A percentile compares a stretch with the other conserved stretches of the same genome.
Evolutionary conservation across 2,888 invertebrate genomes (phyloP).

Genomic region (Lasiommata megera): DNA sequence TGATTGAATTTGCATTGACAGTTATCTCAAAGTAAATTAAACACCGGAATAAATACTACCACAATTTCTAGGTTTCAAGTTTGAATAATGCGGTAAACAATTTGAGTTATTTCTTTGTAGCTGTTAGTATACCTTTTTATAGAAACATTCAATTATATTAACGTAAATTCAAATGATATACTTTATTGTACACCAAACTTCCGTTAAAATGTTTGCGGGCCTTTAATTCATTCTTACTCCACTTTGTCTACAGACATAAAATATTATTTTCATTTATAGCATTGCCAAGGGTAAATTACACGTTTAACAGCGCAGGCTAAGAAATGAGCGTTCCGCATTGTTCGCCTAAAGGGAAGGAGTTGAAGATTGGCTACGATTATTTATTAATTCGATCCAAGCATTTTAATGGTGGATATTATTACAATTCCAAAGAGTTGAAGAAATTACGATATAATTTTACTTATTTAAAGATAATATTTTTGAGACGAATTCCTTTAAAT

Average conservation of each 20-base stretch:
- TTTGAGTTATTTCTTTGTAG: too few relatives aligned
- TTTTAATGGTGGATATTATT: not conserved
- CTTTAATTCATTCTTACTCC: not conserved
- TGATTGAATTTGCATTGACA: too few relatives aligned
- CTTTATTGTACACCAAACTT: too few relatives aligned
- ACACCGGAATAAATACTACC: too few relatives aligned
- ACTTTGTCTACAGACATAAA: not conserved
- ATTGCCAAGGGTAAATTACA: not conserved
- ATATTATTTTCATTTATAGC: conserved; percentile 7
- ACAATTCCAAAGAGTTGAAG: too few relatives aligned
- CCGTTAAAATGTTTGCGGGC: not conserved
- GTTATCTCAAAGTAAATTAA: too few relatives aligned
- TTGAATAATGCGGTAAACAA: too few relatives aligned
- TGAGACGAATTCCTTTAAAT: too few relatives aligned
- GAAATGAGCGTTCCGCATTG: not conserved
- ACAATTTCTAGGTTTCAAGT: too few relatives aligned
- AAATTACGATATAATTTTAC: too few relatives aligned
- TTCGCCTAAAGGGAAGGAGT: conserved; percentile 2
- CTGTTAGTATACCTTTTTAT: too few relatives aligned
- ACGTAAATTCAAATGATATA: not conserved
- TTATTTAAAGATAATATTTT: too few relatives aligned
- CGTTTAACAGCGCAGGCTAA: not conserved
- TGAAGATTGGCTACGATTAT: not conserved
- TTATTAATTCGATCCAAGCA: not conserved
- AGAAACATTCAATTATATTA: not conserved